Evolutionary conservation across 2,113 vertebrate species (phyloP).

Genomic region (Psilopsiagon aurifrons): DNA sequence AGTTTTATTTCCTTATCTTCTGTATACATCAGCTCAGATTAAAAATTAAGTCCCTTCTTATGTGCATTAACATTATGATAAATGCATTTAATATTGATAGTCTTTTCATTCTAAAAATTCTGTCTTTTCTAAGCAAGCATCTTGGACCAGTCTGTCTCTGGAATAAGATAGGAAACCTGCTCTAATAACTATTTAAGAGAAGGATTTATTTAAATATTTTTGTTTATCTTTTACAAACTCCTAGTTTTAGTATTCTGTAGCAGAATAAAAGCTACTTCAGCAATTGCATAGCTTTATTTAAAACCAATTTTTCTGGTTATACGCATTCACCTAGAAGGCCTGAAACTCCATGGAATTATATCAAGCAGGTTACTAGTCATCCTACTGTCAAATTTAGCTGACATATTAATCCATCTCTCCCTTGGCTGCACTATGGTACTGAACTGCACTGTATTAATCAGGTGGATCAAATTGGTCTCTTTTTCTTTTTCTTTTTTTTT

Average conservation of each 20-base stretch:
- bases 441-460: constrained; percentile 57
- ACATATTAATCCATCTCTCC: constrained; percentile 74
- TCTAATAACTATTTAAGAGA: not conserved
- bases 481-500: not conserved
- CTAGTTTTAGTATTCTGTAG: not conserved
- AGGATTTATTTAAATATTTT: not conserved
- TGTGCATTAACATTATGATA: not conserved
- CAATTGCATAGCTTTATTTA: constrained; percentile 2
- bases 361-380: constrained; percentile 53
- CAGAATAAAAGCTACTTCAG: constrained; percentile 2
- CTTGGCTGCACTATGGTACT: constrained; percentile 41
- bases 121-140: not conserved
- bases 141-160: not conserved
- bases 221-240: not conserved
- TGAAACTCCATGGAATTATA: constrained; percentile 59
- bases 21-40: not conserved
- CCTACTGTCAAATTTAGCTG: constrained; percentile 70
- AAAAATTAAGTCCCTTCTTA: not conserved
- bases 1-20: not conserved
- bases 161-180: not conserved
- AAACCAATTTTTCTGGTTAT: not conserved
- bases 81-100: not conserved
- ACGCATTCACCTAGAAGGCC: constrained; percentile 38
- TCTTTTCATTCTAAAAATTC: not conserved
- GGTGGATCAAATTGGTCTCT: not conserved